Base-by-base conservation (phyloP, 1,140 invertebrate species). In the Periplaneta americana region DNA sequence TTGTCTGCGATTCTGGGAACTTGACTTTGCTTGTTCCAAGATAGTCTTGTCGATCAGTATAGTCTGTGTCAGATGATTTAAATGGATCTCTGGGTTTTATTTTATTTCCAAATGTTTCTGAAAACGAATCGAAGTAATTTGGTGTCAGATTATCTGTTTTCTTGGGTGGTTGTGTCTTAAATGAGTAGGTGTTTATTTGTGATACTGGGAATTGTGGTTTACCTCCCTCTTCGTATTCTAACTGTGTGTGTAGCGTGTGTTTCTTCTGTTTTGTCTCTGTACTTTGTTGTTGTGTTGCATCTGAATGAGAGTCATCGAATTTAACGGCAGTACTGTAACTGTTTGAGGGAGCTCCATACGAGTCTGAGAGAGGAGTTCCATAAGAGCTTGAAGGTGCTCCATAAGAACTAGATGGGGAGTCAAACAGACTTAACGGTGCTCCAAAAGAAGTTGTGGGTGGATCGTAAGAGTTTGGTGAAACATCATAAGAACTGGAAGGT, bases 321-420 rank as follows among this genome's bases (percentile, higher is more conserved):
- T 66, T 66, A n/a, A 80, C 48, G 34, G 37, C 48, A 39, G 81
- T 36, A 10, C 75, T 75, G 48, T 76, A 37, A 15, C 37, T 39
- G 81, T 75, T 36, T 18, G 81, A 75, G 31, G 80, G 80, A 5
- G 74, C 74, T 10, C 80, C 80, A 32, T 81, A 79, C 28, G 80
- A 80, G 35, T 78, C 35, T 39, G 80, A 37, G 33, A 37, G 76
- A 39, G 83, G 13, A 31, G 81, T 80, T 33, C 78, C 80, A 34
- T 83, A 83, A 13, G 78, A 83, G n/a, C 80, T 78, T 75, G 79
- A 37, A 78, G 28, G 1, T 74, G 34, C 35, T 57, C 79, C 79
- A 57, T 80, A 80, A 28, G 74, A 75, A 28, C 32, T 75, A 33
- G 34, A 75, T 28, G 75, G 34, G 18, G 75, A n/a, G n/a, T n/a